Evolutionary conservation across 1,140 invertebrate species (phyloP), one percentile per base, ranked within the genome.

Genomic region (Macrocentrus cingulum): DNA sequence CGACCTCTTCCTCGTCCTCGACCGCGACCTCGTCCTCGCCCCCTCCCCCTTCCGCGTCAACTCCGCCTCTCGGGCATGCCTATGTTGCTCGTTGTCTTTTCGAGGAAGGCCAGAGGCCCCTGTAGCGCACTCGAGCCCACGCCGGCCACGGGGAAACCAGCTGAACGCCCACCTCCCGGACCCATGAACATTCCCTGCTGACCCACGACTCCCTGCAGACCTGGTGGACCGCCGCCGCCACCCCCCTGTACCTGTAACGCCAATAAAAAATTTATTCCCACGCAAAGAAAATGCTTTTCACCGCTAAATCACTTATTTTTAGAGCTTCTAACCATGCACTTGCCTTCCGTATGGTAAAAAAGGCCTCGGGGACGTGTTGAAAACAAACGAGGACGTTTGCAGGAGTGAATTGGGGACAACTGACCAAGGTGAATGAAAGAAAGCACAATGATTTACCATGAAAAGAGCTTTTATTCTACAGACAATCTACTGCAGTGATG

Each of bases 41-140:
- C 82, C 81, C 82, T 82, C 75, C 82, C 82, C 71, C 82, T 77
- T 81, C 81, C 82, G 71, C 82, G 82, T 83, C 82, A 83, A 82
- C 82, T 82, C 66, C 81, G 70, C 66, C 80, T 80, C 68, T 85
- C 84, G 8, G 83, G 83, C 82, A 88, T 86, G 41, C 87, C 87
- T 75, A 88, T 88, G 68, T 86, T 87, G 71, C 86, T 87, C 66
- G 87, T 87, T 56, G 86, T 88, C 78, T 88, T 87, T 74, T 88
- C 87, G 42, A 89, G 75, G 65, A 82, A 88, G 7, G 87, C 86
- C 51, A 88, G 69, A 5, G 87, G 87, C 25, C 86, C 85, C 59
- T 87, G 86, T 18, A 87, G 70, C 6, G 82, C 69, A 29, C 78
- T 82, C 52, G 59, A 74, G 11, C 75, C 76, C 7, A 76, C 71